Evolutionary conservation across 2,888 invertebrate species (phyloP), one percentile per base, ranked within the genome.

Genomic region (Auanema freiburgensis): DNA sequence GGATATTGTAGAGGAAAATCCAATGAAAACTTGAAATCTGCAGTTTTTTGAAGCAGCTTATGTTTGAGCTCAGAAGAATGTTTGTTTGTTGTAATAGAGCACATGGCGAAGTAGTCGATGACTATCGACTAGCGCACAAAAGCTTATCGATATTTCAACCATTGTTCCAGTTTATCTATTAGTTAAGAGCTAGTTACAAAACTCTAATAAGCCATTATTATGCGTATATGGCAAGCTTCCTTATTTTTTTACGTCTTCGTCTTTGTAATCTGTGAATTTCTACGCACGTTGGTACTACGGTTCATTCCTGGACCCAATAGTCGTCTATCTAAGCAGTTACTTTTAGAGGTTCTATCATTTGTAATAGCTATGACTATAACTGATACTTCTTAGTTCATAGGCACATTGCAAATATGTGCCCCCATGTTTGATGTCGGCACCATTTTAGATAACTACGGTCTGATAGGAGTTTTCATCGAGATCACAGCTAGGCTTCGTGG

Each of bases 381-480:
- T 18, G 18, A 18, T 16, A 51, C 14, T 52, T 53, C 11, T 21
- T 49, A 82, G 82, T 80, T 81, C 63, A 77, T 82, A 40, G 82
- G 82, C 18, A 83, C 82, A 10, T 63, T 82, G 10, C 82, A 82
- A 76, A 72, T 82, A 65, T 83, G 83, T 60, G 72, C 81, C 24
- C 83, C 83, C 1, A 83, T 83, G 81, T 83, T 83, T 65, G 83
- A 83, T 56, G 83, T 83, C 14, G 82, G 81, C 23, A 72, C 79
- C 12, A 70, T 83, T 46, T 64, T 82, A 46, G 83, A 83, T 6
- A 74, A 70, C 43, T 83, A 83, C 57, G 83, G 83, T 18, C 56
- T 83, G 14, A 52, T 67, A 40, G 83, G 76, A 18, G 80, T 83
- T 42, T 71, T 79, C 52, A 54, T 82, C 23, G 83, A 83, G 65